Evolutionary conservation across 2,888 invertebrate genomes (phyloP).

Genomic region (Dicyrtomina minuta): DNA sequence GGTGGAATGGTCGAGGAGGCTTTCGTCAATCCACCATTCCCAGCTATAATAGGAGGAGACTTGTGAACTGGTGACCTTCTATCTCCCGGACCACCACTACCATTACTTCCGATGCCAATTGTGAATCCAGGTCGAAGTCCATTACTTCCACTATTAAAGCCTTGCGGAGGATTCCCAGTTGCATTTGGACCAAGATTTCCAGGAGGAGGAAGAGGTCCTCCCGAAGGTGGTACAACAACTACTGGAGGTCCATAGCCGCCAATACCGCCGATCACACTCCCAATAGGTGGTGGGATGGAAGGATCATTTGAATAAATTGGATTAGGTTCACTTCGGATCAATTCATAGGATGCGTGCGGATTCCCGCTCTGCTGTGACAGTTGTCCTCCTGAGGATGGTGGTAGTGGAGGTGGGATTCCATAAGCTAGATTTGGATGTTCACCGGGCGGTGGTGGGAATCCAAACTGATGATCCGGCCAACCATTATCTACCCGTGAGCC

Average conservation of each 20-base stretch:
- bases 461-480: constrained; percentile 37
- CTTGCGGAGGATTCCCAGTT: neutral
- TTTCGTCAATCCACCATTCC: constrained; percentile 33
- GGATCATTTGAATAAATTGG: constrained; percentile 34
- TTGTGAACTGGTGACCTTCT: constrained; percentile 61
- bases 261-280: too few relatives aligned
- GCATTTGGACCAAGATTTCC: constrained; percentile 22
- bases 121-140: constrained; percentile 18
- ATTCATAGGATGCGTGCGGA: constrained; percentile 20
- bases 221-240: too few relatives aligned
- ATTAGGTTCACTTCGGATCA: constrained; percentile 17
- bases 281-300: constrained; percentile 19
- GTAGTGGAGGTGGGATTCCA: constrained; percentile 35
- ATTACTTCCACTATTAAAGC: neutral
- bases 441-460: constrained; percentile 24
- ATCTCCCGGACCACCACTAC: neutral
- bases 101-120: constrained; percentile 15
- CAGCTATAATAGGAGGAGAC: constrained; percentile 55
- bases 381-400: constrained; percentile 5
- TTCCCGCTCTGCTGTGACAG: constrained; percentile 5
- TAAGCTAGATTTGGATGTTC: neutral
- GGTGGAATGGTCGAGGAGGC: constrained; percentile 6
- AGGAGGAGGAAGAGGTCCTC: constrained; percentile 20
- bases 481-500: constrained; percentile 44
- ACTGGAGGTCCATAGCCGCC: constrained; percentile 17